Conservation (phyloP, 1,140 invertebrate genomes). For the Muscidifurax raptorellus region DNA sequence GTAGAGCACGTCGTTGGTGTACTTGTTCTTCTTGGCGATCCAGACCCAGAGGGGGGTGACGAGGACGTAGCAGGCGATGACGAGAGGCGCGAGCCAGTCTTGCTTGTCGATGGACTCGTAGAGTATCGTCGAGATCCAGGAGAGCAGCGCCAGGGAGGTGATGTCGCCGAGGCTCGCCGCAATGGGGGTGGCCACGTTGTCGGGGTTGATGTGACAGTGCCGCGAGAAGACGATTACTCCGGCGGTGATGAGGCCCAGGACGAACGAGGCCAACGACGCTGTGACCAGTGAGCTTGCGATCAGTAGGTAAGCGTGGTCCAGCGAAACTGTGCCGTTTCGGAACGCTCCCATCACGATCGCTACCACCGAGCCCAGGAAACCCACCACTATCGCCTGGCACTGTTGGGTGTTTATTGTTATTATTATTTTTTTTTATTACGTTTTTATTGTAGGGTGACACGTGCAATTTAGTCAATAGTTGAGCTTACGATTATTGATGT, state of each 20-base stretch:
- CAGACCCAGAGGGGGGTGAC: conserved; percentile 83
- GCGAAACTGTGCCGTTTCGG: conserved; percentile 82
- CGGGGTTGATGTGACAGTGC: conserved; percentile 88
- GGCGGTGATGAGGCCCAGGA: conserved; percentile 83
- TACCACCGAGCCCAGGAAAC: conserved; percentile 87
- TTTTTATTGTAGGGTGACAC: too few relatives aligned
- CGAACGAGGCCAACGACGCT: conserved; percentile 85
- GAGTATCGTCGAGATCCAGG: conserved; percentile 81
- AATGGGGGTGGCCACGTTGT: conserved; percentile 94
- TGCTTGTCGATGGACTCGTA: conserved; percentile 79
- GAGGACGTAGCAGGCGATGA: conserved; percentile 80
- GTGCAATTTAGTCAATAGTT: too few relatives aligned
- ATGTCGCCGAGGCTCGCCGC: conserved; percentile 91
- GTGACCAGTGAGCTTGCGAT: conserved; percentile 89
- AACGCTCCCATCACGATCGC: conserved; percentile 89
- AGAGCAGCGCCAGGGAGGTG: conserved; percentile 84
- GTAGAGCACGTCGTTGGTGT: conserved; percentile 81
- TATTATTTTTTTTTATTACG: not conserved
- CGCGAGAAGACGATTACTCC: conserved; percentile 82
- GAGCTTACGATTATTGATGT: too few relatives aligned
- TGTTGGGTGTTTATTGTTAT: conserved; percentile 63
- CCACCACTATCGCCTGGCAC: conserved; percentile 92
- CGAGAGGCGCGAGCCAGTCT: conserved; percentile 81
- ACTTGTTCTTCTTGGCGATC: conserved; percentile 81
- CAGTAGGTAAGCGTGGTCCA: conserved; percentile 85